phyloP scores from a whole-genome alignment of 2,888 invertebrate species.

The Hedychridium roseum region DNA sequence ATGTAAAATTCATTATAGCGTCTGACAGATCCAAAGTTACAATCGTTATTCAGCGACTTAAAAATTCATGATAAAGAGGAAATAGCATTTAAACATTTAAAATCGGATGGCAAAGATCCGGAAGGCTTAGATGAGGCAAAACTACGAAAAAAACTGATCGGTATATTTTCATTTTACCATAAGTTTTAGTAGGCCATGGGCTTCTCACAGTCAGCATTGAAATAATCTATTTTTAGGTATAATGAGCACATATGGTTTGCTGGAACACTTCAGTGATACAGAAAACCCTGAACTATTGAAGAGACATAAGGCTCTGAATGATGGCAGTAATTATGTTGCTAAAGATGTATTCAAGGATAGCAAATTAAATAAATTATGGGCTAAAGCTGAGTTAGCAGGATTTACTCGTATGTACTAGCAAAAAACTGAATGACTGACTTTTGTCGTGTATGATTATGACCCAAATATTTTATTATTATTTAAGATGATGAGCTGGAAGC shows the following conservation, averaged over 20 bases:
- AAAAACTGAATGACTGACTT: too few species aligned
- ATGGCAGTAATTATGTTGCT: conserved; percentile 60
- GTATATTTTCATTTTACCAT: conserved; percentile 51
- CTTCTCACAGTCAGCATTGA: neutral
- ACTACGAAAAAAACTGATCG: conserved; percentile 79
- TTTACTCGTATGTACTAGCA: conserved; percentile 74
- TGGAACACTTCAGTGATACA: conserved; percentile 81
- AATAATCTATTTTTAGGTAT: conserved; percentile 65
- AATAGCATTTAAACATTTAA: conserved; percentile 81
- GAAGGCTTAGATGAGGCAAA: conserved; percentile 86
- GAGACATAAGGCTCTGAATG: conserved; percentile 66
- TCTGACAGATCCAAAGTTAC: conserved; percentile 82
- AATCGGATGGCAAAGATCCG: conserved; percentile 84
- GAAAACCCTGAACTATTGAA: conserved; percentile 69
- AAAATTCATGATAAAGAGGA: conserved; percentile 95
- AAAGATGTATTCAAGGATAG: conserved; percentile 88
- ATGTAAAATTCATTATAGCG: conserved; percentile 66
- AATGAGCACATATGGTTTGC: conserved; percentile 81
- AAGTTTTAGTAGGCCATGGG: neutral
- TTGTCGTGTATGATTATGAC: neutral
- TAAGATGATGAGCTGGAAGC: conserved; percentile 80
- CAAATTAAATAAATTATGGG: conserved; percentile 88
- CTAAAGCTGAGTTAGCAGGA: conserved; percentile 87
- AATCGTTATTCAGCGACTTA: conserved; percentile 86
- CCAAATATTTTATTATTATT: conserved; percentile 6